Evolutionary conservation across 2,888 invertebrate species (phyloP), one percentile per base, ranked within the genome.

Genomic region (Epiblema foenella): DNA sequence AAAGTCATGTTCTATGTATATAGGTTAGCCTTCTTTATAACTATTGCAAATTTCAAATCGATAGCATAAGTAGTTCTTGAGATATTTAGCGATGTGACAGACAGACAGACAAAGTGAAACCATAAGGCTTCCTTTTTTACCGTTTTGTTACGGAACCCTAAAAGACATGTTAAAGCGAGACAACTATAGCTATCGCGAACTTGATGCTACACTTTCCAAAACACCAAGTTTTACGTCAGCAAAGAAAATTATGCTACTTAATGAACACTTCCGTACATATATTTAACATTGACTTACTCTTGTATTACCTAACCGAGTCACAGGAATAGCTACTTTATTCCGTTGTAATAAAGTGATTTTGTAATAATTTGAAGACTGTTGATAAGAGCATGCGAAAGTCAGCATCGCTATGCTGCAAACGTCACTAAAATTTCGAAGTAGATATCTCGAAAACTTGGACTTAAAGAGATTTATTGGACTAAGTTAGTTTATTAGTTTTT

Each of bases 391-490:
- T 57, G 10, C n/a, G 15, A 57, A 8, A 9, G 10, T 57, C n/a
- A 57, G n/a, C 15, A 57, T 2, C 15, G 24, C 24, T 33, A n/a
- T 10, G 57, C 33, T 57, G 33, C n/a, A n/a, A 33, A 57, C 17
- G 29, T 33, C 33, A 57, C 57, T 57, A 17, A 57, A 57, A 57
- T 57, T 57, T 29, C 57, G 17, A 57, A 57, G 57, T 57, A 33
- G 57, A 17, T 57, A 57, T 57, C 57, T 57, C 57, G 29, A 29
- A 29, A 57, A 57, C 57, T 37, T 57, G 33, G 33, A 57, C 57
- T 57, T 33, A n/a, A n/a, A 5, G 15, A 57, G 57, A 57, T 57
- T 57, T 57, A 57, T 33, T 57, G 29, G 33, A 24, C 24, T 54
- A 54, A 57, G 57, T 57, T 37, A 10, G 57, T 57, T 57, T 57